A percentile compares a stretch with the other conserved stretches of the same genome.
phyloP scores from a whole-genome alignment of 2,113 vertebrate species.

The Lamprotornis superbus region DNA sequence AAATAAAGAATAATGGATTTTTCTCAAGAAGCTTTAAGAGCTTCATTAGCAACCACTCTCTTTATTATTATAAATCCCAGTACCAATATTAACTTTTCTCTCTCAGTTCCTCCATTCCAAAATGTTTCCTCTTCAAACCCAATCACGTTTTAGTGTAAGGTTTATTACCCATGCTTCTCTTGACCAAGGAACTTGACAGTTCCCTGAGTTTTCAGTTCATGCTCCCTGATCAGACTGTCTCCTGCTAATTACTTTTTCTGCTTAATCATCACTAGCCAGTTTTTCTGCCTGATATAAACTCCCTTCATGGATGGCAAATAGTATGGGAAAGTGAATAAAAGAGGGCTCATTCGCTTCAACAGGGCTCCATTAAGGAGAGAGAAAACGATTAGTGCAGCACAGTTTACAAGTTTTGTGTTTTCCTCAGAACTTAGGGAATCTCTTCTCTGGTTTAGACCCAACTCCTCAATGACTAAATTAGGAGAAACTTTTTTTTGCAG shows the following conservation, averaged over 20 bases:
- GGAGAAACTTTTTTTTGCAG: neutral
- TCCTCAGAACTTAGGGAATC: neutral
- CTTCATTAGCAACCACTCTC: neutral
- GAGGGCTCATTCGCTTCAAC: neutral
- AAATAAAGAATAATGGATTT: neutral
- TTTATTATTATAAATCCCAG: neutral
- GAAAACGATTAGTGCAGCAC: neutral
- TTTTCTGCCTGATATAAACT: neutral
- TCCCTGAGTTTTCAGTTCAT: neutral
- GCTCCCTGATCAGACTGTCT: neutral
- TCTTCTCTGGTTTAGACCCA: neutral
- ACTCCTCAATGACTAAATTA: neutral
- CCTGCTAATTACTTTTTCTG: neutral
- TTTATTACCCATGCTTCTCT: neutral
- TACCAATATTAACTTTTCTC: neutral
- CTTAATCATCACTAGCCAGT: neutral
- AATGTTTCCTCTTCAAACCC: neutral
- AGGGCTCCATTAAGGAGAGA: neutral
- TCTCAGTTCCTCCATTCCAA: neutral
- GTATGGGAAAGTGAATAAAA: neutral
- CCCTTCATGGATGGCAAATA: neutral
- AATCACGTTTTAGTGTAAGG: neutral
- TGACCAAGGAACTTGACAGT: neutral
- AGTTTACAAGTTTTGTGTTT: neutral
- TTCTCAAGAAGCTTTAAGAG: neutral